phyloP scores from a whole-genome alignment of 1,140 invertebrate species.

The Drosophila navojoa region DNA sequence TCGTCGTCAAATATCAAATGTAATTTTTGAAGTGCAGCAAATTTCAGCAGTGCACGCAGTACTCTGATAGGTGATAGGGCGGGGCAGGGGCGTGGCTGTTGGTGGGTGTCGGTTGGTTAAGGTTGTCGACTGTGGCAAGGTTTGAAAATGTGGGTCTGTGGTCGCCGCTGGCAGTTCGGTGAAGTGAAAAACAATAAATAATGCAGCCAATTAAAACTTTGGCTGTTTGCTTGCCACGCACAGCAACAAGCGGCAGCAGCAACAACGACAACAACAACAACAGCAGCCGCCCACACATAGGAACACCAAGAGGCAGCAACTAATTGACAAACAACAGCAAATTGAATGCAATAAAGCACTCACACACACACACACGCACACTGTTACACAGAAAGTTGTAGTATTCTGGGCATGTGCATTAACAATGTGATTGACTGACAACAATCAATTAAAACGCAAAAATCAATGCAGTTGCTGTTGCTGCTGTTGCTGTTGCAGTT shows the following conservation, averaged over 20 bases:
- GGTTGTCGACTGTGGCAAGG: constrained; percentile 11
- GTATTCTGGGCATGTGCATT: constrained; percentile 66
- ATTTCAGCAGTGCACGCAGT: background rate
- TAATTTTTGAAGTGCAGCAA: constrained; percentile 49
- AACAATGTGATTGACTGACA: constrained; percentile 78
- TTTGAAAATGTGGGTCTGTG: constrained; percentile 26
- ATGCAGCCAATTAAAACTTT: constrained; percentile 81
- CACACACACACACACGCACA: constrained; percentile 27
- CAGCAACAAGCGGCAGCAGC: constrained; percentile 29
- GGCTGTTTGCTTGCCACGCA: constrained; percentile 64
- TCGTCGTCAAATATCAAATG: constrained; percentile 62
- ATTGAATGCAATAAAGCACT: constrained; percentile 79
- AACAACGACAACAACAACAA: constrained; percentile 23
- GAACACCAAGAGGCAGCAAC: constrained; percentile 38
- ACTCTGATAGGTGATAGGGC: background rate
- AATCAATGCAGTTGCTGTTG: constrained; percentile 56
- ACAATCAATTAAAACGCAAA: constrained; percentile 74
- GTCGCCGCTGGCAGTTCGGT: constrained; percentile 62
- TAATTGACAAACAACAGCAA: constrained; percentile 80
- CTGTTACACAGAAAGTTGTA: constrained; percentile 12
- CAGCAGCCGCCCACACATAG: constrained; percentile 31
- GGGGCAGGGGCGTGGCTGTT: background rate
- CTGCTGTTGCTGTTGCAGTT: constrained; percentile 26
- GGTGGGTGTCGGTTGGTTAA: background rate
- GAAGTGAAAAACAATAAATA: constrained; percentile 80